Evolutionary conservation across 2,113 vertebrate species (phyloP).

Genomic region (Isichthys henryi): DNA sequence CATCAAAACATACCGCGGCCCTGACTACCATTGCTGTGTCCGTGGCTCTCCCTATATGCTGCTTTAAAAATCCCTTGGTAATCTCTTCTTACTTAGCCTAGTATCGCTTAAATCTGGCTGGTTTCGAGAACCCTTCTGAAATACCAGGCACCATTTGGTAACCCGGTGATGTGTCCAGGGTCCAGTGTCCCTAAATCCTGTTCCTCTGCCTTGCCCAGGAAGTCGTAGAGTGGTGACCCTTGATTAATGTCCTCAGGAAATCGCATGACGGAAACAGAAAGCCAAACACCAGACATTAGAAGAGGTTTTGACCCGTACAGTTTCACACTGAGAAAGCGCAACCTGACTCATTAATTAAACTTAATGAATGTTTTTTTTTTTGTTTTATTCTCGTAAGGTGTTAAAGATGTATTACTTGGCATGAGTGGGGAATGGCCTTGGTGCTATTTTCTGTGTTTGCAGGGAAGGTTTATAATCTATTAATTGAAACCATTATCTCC

Average conservation of each 20-base stretch:
- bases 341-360: neutral
- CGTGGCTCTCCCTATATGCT: neutral
- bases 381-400: neutral
- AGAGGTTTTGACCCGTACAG: neutral
- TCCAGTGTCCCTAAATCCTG: neutral
- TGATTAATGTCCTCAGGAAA: neutral
- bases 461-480: neutral
- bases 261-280: neutral
- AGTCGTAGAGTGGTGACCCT: neutral
- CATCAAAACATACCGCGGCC: neutral
- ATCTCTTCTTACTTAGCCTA: neutral
- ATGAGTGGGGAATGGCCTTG: neutral
- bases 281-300: neutral
- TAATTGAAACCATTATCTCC: neutral
- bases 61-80: neutral
- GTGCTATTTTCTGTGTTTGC: neutral
- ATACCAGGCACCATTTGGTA: neutral
- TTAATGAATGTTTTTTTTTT: neutral
- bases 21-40: neutral
- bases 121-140: neutral
- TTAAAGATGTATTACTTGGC: neutral
- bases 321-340: neutral
- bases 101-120: neutral
- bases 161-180: neutral
- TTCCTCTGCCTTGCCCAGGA: neutral